Percentiles rank a stretch among this genome's conserved stretches.
Evolutionary conservation across 23 tunicate species (phyloP).

Genomic region (Botrylloides violaceus): DNA sequence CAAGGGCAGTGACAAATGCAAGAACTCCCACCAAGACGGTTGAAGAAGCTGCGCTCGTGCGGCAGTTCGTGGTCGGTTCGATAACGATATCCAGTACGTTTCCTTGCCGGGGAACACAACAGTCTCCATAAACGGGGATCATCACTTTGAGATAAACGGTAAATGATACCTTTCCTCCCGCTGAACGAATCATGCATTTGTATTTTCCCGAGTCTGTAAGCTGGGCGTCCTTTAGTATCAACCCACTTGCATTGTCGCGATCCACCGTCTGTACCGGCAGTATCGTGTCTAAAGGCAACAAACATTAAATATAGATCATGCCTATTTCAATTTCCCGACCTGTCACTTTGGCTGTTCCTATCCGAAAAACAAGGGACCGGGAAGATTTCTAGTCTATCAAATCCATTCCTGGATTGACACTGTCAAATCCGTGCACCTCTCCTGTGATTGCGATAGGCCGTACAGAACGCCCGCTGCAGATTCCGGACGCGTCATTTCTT

Average conservation of each 20-base stretch:
- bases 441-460: too few species aligned
- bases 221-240: not conserved
- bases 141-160: not conserved
- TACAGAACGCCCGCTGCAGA: too few species aligned
- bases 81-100: not conserved
- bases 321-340: not conserved
- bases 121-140: not conserved
- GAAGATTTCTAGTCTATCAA: too few species aligned
- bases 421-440: too few species aligned
- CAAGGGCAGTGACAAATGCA: slow-evolving; percentile 8
- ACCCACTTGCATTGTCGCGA: not conserved
- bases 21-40: not conserved
- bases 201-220: slow-evolving; percentile 15
- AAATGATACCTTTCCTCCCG: slow-evolving; percentile 8
- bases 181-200: slow-evolving; percentile 9
- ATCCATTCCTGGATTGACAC: too few species aligned
- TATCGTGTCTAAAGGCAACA: not conserved
- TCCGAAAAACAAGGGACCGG: too few species aligned
- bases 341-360: too few species aligned
- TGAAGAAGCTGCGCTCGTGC: slow-evolving; percentile 3
- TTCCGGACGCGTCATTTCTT: too few species aligned
- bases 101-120: not conserved
- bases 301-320: not conserved
- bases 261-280: not conserved
- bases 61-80: not conserved